Conservation (phyloP, 2,113 vertebrate genomes). For the Felis chaus region DNA sequence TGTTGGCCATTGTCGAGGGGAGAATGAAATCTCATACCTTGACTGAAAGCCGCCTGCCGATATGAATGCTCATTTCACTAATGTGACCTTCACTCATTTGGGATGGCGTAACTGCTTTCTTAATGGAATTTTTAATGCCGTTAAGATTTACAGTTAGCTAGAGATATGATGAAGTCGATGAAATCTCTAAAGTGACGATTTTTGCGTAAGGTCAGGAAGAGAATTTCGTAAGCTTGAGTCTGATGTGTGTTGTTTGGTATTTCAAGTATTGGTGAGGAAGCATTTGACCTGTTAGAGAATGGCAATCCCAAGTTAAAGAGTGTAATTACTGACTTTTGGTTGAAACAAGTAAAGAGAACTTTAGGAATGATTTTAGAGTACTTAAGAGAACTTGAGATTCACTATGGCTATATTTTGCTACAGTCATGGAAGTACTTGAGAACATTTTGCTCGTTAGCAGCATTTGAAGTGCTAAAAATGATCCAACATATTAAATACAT, state of each 20-base stretch:
- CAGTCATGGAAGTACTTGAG: constrained; percentile 1
- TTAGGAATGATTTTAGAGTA: not conserved
- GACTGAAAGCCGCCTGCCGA: not conserved
- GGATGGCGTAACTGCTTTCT: not conserved
- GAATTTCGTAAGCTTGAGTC: constrained; percentile 55
- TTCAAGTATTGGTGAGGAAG: constrained; percentile 45
- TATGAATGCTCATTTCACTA: too few relatives aligned
- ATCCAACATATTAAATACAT: not conserved
- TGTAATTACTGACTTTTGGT: not conserved
- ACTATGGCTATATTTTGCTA: not conserved
- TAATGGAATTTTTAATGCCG: not conserved
- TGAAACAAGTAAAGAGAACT: not conserved
- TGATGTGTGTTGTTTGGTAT: not conserved
- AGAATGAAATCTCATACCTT: not conserved
- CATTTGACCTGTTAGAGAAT: constrained; percentile 27
- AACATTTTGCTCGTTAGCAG: constrained; percentile 19
- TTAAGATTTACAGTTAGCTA: not conserved
- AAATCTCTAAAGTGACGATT: not conserved
- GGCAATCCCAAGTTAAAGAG: not conserved
- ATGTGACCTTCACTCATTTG: not conserved
- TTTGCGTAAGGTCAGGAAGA: constrained; percentile 3
- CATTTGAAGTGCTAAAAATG: constrained; percentile 31
- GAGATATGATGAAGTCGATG: not conserved
- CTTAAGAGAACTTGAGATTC: not conserved
- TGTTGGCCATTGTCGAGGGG: not conserved